These are phyloP conservation scores for Drosophila mayri DNA, from an alignment of 1,140 invertebrate species.

Conservation along the genomic window DNA sequence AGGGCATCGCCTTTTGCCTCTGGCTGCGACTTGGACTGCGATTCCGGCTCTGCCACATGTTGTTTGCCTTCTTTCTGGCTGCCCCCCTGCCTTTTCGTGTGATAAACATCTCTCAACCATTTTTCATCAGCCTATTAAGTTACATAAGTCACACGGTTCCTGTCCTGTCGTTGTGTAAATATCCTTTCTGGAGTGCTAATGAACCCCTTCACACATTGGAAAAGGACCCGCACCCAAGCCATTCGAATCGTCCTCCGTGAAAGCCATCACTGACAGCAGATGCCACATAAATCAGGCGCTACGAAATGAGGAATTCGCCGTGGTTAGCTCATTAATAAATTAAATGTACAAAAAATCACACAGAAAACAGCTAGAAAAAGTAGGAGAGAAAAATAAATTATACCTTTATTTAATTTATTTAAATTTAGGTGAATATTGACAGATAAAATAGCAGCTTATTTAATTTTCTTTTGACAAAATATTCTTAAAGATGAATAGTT, in stretches of 20 bases:
- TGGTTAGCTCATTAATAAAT: constrained; percentile 75
- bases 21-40: constrained; percentile 31
- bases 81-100: constrained; percentile 47
- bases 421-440: background rate
- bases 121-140: constrained; percentile 82
- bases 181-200: constrained; percentile 73
- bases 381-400: background rate
- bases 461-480: background rate
- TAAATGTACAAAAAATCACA: constrained; percentile 71
- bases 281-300: constrained; percentile 69
- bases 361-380: constrained; percentile 49
- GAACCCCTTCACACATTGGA: constrained; percentile 67
- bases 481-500: background rate
- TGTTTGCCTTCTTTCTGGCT: constrained; percentile 37
- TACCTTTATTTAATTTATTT: background rate
- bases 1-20: constrained; percentile 48
- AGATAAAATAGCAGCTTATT: background rate
- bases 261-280: constrained; percentile 62
- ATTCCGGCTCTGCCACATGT: constrained; percentile 60
- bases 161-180: constrained; percentile 58
- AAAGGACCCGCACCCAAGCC: constrained; percentile 18
- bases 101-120: constrained; percentile 74
- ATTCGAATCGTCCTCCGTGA: constrained; percentile 21
- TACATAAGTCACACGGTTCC: constrained; percentile 72
- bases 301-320: constrained; percentile 48